phyloP scores from a whole-genome alignment of 2,113 vertebrate genomes.

The Brachionichthys hirsutus region DNA sequence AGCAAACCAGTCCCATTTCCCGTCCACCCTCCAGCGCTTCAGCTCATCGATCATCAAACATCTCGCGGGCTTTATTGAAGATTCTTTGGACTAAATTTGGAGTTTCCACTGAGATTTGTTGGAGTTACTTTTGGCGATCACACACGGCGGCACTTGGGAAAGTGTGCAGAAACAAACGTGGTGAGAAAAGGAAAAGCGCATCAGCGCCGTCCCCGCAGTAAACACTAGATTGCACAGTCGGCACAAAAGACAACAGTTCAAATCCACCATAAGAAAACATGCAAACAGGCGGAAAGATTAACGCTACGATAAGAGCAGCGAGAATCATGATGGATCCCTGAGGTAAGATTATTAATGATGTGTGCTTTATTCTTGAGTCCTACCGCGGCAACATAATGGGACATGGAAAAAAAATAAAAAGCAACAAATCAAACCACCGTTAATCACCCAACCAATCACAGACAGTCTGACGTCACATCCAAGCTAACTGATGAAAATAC shows the following conservation, averaged over 20 bases:
- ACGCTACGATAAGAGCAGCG: neutral
- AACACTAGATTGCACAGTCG: neutral
- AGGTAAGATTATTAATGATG: neutral
- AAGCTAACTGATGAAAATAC: neutral
- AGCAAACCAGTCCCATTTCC: no score
- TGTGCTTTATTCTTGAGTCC: no score
- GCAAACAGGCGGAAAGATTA: neutral
- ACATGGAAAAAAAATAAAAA: no score
- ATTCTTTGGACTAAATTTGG: no score
- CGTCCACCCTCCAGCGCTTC: conserved; percentile 2
- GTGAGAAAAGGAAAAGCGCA: neutral
- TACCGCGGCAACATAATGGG: no score
- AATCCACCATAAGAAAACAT: neutral
- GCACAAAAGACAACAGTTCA: conserved; percentile 3
- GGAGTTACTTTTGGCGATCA: conserved; percentile 1
- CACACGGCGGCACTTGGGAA: no score
- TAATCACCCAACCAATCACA: no score
- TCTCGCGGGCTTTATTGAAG: no score
- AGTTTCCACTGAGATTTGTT: no score
- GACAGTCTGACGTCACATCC: neutral
- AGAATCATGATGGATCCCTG: neutral
- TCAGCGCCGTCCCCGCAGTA: neutral
- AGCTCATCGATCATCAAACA: neutral
- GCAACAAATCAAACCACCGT: no score
- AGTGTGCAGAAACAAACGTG: neutral